Evolutionary conservation across 2,113 vertebrate genomes (phyloP).

Genomic region (Hypocryptadius cinnamomeus): DNA sequence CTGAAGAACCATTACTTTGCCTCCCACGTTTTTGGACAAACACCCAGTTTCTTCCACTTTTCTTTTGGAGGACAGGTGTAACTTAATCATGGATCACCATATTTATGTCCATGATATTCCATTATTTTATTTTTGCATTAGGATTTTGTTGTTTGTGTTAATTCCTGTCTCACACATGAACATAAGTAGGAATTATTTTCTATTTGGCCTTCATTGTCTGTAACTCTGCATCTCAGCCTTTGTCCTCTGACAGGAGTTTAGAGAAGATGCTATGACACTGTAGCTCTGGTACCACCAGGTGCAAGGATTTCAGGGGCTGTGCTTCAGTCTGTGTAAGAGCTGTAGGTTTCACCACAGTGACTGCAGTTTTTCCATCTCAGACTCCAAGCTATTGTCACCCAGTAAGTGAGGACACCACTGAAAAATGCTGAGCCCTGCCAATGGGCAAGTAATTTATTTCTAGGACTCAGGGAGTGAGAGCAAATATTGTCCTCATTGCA

Average conservation of each 20-base stretch:
- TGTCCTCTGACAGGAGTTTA: neutral
- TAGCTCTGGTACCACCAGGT: neutral
- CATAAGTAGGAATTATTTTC: neutral
- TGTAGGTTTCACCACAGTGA: neutral
- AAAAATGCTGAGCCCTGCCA: neutral
- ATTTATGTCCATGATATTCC: neutral
- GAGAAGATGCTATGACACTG: neutral
- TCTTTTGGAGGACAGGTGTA: neutral
- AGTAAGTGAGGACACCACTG: neutral
- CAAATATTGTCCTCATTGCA: neutral
- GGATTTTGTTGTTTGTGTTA: neutral
- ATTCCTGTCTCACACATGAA: neutral
- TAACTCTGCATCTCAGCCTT: neutral
- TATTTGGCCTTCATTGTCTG: neutral
- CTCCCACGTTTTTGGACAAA: neutral
- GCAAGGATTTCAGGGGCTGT: neutral
- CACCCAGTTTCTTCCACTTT: neutral
- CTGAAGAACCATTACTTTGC: neutral
- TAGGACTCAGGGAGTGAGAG: neutral
- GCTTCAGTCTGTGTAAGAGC: neutral
- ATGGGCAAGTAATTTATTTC: neutral
- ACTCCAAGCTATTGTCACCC: neutral
- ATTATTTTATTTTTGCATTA: neutral
- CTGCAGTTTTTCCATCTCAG: neutral
- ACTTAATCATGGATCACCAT: neutral